Evolutionary conservation across 2,797 vertebrate genomes (phyloP), one percentile per base, ranked within the genome.

Genomic region (Melanotaenia trifasciata): DNA sequence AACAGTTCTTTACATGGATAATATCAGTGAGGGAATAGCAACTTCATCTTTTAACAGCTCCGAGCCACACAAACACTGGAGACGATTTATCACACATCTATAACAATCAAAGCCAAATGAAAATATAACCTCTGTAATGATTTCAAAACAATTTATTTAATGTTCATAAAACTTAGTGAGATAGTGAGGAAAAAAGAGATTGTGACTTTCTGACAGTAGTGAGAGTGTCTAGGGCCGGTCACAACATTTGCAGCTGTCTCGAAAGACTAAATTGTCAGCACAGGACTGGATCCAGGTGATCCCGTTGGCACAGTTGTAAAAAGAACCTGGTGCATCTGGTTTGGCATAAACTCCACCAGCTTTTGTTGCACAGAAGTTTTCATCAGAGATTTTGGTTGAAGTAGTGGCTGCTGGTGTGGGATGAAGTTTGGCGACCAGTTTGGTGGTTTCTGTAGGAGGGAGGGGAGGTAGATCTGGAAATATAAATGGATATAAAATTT

Each of bases 221-320:
- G 30, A 30, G n/a, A 10, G n/a, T 13, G 20, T 58, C 76, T 38
- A 84, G 0, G 85, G 84, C 83, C 87, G 75, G 54, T 61, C 67
- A 57, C 94, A 95, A 75, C 93, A 94, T 30, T 82, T 74, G 72
- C 93, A 95, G 60, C 56, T 66, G 0, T 72, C 43, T 4, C 12
- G 14, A 63, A 87, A 95, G 22, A 92, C 72, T 50, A 93, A 85
- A 54, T 12, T 60, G 28, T 2, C 0, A n/a, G 65, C 38, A 20
- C 94, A 95, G 2, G 12, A 3, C 20, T 73, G 65, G 54, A 90
- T 24, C 58, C 18, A 83, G 4, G 84, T 87, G 1, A 63, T 58
- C 24, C 86, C 84, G 0, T 77, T 53, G 26, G 35, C 74, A 74
- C 94, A 95, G 3, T 2, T 86, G 78, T 93, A 92, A 80, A 88